These are phyloP conservation scores for Hyperoplus immaculatus DNA, from an alignment of 2,797 vertebrate genomes.

Conservation along the genomic window DNA sequence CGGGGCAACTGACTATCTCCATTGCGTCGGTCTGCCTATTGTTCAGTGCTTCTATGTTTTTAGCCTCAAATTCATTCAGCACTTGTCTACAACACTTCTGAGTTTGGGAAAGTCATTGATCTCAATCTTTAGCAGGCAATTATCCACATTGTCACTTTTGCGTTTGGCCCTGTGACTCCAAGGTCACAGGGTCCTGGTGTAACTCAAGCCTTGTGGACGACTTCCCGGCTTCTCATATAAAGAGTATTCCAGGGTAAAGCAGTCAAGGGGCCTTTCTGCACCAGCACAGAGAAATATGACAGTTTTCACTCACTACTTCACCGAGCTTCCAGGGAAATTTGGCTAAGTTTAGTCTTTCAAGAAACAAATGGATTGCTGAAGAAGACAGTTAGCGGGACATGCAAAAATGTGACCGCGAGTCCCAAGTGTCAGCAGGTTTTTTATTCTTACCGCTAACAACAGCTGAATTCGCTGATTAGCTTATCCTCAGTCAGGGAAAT, in stretches of 20 bases:
- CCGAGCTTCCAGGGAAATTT: slow-evolving; percentile 88
- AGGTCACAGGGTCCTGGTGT: slow-evolving; percentile 90
- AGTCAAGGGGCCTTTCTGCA: slow-evolving; percentile 88
- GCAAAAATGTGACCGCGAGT: not conserved
- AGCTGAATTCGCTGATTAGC: slow-evolving; percentile 31
- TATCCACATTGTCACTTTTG: slow-evolving; percentile 98
- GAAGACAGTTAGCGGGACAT: not conserved
- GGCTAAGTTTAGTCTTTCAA: slow-evolving; percentile 84
- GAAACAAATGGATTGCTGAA: slow-evolving; percentile 82
- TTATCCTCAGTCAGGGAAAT: not conserved
- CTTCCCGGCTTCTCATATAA: slow-evolving; percentile 92
- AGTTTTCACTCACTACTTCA: slow-evolving; percentile 89
- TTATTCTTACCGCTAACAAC: slow-evolving; percentile 4
- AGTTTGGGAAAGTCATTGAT: slow-evolving; percentile 89
- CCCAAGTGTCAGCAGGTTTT: not conserved
- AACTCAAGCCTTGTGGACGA: slow-evolving; percentile 91
- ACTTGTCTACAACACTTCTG: slow-evolving; percentile 75
- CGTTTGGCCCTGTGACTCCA: slow-evolving; percentile 91
- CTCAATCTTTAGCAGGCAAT: slow-evolving; percentile 95
- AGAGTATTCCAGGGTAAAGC: slow-evolving; percentile 91
- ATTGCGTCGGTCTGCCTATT: slow-evolving; percentile 44
- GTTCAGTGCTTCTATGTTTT: slow-evolving; percentile 51
- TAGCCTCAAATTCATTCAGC: slow-evolving; percentile 50
- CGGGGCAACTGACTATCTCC: slow-evolving; percentile 48
- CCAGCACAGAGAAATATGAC: slow-evolving; percentile 86